Conservation (phyloP, 2,113 vertebrate species). For the Arenaria interpres region DNA sequence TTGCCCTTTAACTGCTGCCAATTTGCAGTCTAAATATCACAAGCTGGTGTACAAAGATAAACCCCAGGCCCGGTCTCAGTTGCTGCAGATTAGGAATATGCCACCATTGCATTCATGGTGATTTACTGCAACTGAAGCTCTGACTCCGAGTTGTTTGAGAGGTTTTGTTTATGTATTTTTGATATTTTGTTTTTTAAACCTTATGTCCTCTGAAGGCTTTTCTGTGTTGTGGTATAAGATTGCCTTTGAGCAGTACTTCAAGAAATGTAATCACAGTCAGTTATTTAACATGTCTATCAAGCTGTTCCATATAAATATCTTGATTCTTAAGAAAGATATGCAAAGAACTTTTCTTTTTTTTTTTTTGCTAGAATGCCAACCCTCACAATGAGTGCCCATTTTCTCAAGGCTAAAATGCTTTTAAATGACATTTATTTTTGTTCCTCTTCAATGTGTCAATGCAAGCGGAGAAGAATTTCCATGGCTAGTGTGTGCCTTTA, state of each 20-base stretch:
- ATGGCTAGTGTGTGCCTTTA: neutral
- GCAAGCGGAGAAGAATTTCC: neutral
- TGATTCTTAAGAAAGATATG: neutral
- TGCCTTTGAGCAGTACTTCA: neutral
- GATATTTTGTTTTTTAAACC: neutral
- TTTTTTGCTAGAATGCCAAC: neutral
- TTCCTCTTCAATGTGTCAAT: neutral
- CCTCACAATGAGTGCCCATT: neutral
- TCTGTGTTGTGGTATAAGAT: neutral
- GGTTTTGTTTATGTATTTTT: neutral
- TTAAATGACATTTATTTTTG: neutral
- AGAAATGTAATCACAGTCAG: neutral
- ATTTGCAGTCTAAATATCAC: neutral
- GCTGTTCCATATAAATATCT: neutral
- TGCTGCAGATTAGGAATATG: neutral
- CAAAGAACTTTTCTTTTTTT: neutral
- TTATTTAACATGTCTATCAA: conserved; percentile 1
- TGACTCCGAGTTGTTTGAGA: neutral
- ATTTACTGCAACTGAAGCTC: neutral
- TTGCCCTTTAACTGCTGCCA: neutral
- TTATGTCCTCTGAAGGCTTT: neutral
- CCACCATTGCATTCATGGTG: neutral
- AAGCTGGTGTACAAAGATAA: conserved; percentile 15
- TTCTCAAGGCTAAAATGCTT: conserved; percentile 13
- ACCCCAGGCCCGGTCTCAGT: neutral